phyloP scores from a whole-genome alignment of 2,888 invertebrate species.

The Diarsia brunnea region DNA sequence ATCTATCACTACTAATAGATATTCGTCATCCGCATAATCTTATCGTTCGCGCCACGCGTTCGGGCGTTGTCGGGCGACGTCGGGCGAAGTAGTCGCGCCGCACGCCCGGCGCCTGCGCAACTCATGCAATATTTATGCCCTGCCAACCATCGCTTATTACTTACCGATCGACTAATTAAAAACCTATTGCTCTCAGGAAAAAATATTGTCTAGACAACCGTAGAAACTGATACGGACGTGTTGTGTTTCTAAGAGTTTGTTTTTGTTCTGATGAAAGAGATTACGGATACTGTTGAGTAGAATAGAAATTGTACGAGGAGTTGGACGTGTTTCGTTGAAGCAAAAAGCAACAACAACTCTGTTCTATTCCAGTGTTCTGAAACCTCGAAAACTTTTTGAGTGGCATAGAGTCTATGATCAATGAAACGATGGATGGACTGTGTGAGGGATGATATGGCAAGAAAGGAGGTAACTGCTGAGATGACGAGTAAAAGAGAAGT shows the following conservation, averaged over 20 bases:
- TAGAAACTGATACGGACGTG: slow-evolving; percentile 64
- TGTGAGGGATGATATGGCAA: no score
- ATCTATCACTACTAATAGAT: slow-evolving; percentile 29
- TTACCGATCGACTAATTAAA: slow-evolving; percentile 76
- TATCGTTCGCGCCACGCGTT: slow-evolving; percentile 59
- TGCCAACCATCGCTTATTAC: slow-evolving; percentile 74
- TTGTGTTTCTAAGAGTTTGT: slow-evolving; percentile 47
- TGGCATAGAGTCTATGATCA: neutral
- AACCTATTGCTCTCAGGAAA: slow-evolving; percentile 73
- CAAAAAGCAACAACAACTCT: neutral
- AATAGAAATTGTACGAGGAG: slow-evolving; percentile 51
- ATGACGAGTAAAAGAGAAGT: no score
- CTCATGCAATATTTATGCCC: slow-evolving; percentile 86
- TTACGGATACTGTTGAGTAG: slow-evolving; percentile 32
- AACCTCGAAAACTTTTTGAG: neutral
- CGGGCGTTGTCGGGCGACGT: slow-evolving; percentile 44
- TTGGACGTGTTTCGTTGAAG: slow-evolving; percentile 4
- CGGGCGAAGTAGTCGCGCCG: slow-evolving; percentile 56
- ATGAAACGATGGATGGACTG: no score
- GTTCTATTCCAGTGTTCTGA: neutral
- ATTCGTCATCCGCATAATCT: slow-evolving; percentile 61
- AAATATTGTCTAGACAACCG: slow-evolving; percentile 69
- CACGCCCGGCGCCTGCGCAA: slow-evolving; percentile 81
- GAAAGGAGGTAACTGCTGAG: no score
- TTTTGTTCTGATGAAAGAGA: slow-evolving; percentile 47